Conservation (phyloP, 2,113 vertebrate genomes). For the Eretmodus cyanostictus region DNA sequence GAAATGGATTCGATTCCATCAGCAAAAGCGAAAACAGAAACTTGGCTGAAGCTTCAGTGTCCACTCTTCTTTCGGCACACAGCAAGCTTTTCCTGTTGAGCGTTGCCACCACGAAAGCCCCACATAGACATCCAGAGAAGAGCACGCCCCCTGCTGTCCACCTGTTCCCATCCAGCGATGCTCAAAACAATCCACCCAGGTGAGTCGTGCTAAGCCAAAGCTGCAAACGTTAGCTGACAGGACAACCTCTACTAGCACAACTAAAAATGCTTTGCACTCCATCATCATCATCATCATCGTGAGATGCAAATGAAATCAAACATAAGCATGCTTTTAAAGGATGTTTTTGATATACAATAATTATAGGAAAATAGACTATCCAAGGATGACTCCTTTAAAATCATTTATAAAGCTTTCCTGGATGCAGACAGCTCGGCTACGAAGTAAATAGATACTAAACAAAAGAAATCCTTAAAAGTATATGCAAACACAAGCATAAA, state of each 20-base stretch:
- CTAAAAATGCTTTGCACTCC: conserved; percentile 58
- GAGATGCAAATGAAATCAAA: conserved; percentile 72
- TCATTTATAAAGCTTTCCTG: conserved; percentile 72
- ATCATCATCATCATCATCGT: conserved; percentile 45
- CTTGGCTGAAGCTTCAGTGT: conserved; percentile 27
- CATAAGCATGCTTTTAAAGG: conserved; percentile 74
- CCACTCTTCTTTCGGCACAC: conserved; percentile 10
- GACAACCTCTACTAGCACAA: conserved; percentile 54
- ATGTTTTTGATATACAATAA: conserved; percentile 75
- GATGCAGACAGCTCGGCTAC: conserved; percentile 73
- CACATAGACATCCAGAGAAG: conserved; percentile 28
- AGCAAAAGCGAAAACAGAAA: conserved; percentile 46
- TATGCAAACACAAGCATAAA: conserved; percentile 80
- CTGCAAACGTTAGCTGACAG: conserved; percentile 40
- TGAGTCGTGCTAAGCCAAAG: conserved; percentile 20
- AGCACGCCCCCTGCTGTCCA: conserved; percentile 39
- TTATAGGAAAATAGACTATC: conserved; percentile 76
- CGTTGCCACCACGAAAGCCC: conserved; percentile 33
- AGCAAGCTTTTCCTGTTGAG: not conserved
- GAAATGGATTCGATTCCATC: conserved; percentile 44
- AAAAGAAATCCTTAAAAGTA: conserved; percentile 74
- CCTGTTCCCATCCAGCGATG: conserved; percentile 15
- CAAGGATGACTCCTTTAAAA: conserved; percentile 72
- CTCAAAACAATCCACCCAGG: not conserved
- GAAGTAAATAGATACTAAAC: conserved; percentile 75